Evolutionary conservation across 2,888 invertebrate genomes (phyloP), one percentile per base, ranked within the genome.

Genomic region (Axea sp.): DNA sequence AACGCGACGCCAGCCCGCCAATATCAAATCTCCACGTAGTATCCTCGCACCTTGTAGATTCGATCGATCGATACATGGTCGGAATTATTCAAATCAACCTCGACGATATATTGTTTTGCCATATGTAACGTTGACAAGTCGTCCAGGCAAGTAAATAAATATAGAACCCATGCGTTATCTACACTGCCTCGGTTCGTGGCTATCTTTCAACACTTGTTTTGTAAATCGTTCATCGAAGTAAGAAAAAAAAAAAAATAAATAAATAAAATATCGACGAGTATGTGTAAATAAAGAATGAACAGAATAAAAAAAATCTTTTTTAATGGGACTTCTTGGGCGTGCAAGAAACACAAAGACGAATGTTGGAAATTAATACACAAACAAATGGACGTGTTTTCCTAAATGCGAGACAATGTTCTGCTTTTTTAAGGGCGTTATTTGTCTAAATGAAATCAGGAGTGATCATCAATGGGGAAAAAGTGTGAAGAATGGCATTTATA

Each of bases 201-300:
- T 72, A 57, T 72, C 57, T 64, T 64, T 72, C 64, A 72, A 64
- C 62, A 72, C 71, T 71, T 64, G 68, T 60, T 55, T 64, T 19
- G 55, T 31, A 37, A 51, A 59, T 28, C 64, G 41, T 12, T 43
- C 64, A 26, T 12, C 11, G 33, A 35, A 3, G 24, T 39, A 39
- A 4, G 0, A 24, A 33, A 22, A 3, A 30, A 26, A 30, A 19
- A 43, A 3, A 2, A 14, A n/a, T n/a, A n/a, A n/a, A n/a, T n/a
- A n/a, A n/a, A n/a, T n/a, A n/a, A n/a, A n/a, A n/a, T n/a, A n/a
- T n/a, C n/a, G 7, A 15, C 5, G 7, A 15, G 19, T 33, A 6
- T 9, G 5, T 14, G 35, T n/a, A 53, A 37, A 26, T 26, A 28
- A 17, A 53, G 7, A 26, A 33, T 22, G 4, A 45, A 45, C 15